Evolutionary conservation across 2,888 invertebrate species (phyloP), one percentile per base, ranked within the genome.

Genomic region (Lomographa bimaculata): DNA sequence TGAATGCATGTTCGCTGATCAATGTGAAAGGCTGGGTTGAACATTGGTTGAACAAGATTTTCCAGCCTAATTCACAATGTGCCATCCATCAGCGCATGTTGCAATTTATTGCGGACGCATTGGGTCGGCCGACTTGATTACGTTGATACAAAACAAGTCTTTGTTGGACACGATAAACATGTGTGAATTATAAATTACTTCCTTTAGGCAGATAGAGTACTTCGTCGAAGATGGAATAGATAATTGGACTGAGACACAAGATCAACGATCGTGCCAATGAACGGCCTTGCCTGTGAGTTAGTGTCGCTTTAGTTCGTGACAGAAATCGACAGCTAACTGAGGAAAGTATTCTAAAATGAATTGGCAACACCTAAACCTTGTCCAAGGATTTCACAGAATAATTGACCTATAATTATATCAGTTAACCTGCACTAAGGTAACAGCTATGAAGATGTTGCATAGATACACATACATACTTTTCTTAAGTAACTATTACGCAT

Each of bases 61-160:
- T 83, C 78, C 83, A 68, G 63, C 77, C 82, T 72, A 75, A 71
- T 83, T 80, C 73, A 64, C 76, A 67, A 55, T 59, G 69, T 60
- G 60, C 60, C 59, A 64, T 68, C 64, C 54, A 57, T 56, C 58
- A 46, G 35, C 37, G 42, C 52, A 48, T 74, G 68, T 64, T 64
- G 75, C 67, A 74, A 77, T 68, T 66, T 60, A 66, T 73, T 73
- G 71, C 73, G 55, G 65, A 59, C 51, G 49, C 50, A 53, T 62
- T 66, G 59, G 59, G 67, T 65, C 64, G 58, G 65, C 60, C 54
- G 65, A 69, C 64, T 57, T 54, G 54, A 16, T 19, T 25, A 7
- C 39, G 12, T 7, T 16, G 16, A 21, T 17, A 65, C 70, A 64
- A 60, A 45, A 14, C 26, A 26, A 18, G 32, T 32, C 28, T 35